Evolutionary conservation across 2,797 vertebrate species (phyloP).

Genomic region (Diplodus sargus): DNA sequence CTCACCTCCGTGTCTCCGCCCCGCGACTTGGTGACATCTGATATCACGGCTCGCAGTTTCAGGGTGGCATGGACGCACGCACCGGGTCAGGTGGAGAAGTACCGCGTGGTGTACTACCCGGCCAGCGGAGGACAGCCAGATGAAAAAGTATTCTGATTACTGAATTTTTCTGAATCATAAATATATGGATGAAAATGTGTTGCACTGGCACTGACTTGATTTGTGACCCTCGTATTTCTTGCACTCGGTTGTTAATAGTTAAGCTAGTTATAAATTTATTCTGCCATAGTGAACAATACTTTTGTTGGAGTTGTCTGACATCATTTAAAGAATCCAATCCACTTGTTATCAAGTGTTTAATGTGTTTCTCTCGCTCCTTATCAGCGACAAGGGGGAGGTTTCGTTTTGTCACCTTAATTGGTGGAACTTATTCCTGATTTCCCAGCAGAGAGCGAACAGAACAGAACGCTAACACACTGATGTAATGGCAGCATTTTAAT

Average conservation of each 20-base stretch:
- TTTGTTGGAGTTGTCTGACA: background rate
- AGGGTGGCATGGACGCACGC: slow-evolving; percentile 92
- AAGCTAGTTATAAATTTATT: background rate
- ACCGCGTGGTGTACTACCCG: slow-evolving; percentile 95
- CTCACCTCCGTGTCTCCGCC: slow-evolving; percentile 82
- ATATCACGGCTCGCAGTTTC: slow-evolving; percentile 94
- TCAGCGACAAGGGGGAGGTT: background rate
- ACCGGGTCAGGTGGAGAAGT: slow-evolving; percentile 92
- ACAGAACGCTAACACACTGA: slow-evolving; percentile 16
- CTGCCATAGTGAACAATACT: background rate
- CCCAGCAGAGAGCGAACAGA: slow-evolving; percentile 25
- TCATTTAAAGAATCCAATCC: background rate
- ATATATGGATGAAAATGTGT: background rate
- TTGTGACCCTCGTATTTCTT: background rate
- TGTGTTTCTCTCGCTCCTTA: background rate
- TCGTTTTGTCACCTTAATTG: slow-evolving; percentile 29
- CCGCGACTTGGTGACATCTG: slow-evolving; percentile 89
- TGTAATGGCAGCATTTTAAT: slow-evolving; percentile 39
- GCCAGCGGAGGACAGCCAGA: slow-evolving; percentile 93
- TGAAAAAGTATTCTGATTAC: slow-evolving; percentile 83
- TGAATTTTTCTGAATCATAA: background rate
- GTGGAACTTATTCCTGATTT: slow-evolving; percentile 32
- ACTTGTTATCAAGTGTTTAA: background rate
- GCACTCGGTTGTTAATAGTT: background rate
- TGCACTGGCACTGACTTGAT: background rate